Evolutionary conservation across 2,888 invertebrate species (phyloP), one percentile per base, ranked within the genome.

Genomic region (Pheosia gnoma): DNA sequence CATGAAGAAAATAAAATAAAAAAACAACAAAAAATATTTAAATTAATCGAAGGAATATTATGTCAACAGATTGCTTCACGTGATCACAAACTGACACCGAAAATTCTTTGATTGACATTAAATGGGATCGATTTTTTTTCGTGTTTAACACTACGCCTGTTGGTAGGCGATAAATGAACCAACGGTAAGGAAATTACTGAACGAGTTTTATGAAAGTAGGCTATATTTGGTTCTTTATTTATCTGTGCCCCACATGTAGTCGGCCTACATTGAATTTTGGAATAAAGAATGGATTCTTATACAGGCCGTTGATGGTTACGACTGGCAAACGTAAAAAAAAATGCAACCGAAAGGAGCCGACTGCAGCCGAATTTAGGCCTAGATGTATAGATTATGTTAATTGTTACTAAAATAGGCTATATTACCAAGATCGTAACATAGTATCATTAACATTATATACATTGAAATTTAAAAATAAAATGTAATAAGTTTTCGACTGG

Each of bases 221-320:
- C 61, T 70, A 62, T 82, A 70, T 85, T 82, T 83, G 76, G 60
- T 57, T 60, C 78, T 66, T 66, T 69, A 53, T 68, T 77, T 74
- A 69, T 68, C 60, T 60, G 36, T 54, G 39, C 68, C 70, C 68
- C 63, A 68, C 58, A 66, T 62, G 63, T 60, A 61, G 53, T 59
- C 70, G 71, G 57, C 71, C 74, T 75, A 72, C 58, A 73, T 68
- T 60, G 62, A 59, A 70, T 78, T 70, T 65, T 70, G 66, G 54
- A 70, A 61, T 72, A 62, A 67, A 56, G 55, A 60, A 59, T 65
- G 59, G n/a, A 9, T 60, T 36, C n/a, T 69, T 25, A 59, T 77
- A 83, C 73, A 79, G 77, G 67, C 1, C 79, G 81, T 59, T 72
- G 36, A 45, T n/a, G 47, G 1, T 1, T 5, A 47, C 3, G n/a